A percentile compares a stretch with the other conserved stretches of the same genome.
Conservation (phyloP, 1,140 invertebrate genomes). For the Luehdorfia chinensis region DNA sequence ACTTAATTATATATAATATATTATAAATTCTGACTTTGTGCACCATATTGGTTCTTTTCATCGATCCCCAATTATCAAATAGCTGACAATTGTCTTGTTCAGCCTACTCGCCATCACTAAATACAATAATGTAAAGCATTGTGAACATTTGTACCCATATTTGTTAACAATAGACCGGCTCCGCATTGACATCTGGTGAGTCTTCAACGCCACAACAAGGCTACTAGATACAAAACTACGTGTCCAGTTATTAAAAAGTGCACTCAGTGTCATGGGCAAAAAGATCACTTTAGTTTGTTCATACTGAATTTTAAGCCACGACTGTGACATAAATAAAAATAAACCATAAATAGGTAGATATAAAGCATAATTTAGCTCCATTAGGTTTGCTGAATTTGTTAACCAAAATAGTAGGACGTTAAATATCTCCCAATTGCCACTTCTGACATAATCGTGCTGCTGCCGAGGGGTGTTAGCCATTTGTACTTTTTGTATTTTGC, state of each 20-base stretch:
- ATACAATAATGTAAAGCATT: conserved; percentile 63
- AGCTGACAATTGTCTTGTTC: conserved; percentile 46
- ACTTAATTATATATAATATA: too few relatives aligned
- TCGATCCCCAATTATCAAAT: conserved; percentile 54
- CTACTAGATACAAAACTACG: conserved; percentile 7
- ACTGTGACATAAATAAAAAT: conserved; percentile 3
- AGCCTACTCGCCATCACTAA: conserved; percentile 38
- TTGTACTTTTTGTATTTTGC: conserved; percentile 54
- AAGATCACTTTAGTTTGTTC: not conserved
- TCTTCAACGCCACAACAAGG: conserved; percentile 23
- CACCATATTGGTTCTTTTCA: conserved; percentile 18
- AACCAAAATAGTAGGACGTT: conserved; percentile 25
- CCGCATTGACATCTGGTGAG: conserved; percentile 56
- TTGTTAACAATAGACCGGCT: conserved; percentile 63
- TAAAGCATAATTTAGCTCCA: conserved; percentile 7
- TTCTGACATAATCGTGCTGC: conserved; percentile 45
- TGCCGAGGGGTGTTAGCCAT: conserved; percentile 40
- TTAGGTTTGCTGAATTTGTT: not conserved
- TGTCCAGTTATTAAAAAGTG: not conserved
- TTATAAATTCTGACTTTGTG: too few relatives aligned
- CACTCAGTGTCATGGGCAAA: not conserved
- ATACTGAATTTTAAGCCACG: not conserved
- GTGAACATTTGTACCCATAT: conserved; percentile 62
- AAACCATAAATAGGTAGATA: not conserved
- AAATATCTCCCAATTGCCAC: conserved; percentile 49